These are phyloP conservation scores for Conops quadrifasciatus DNA, from an alignment of 2,888 invertebrate genomes.

Conservation along the genomic window DNA sequence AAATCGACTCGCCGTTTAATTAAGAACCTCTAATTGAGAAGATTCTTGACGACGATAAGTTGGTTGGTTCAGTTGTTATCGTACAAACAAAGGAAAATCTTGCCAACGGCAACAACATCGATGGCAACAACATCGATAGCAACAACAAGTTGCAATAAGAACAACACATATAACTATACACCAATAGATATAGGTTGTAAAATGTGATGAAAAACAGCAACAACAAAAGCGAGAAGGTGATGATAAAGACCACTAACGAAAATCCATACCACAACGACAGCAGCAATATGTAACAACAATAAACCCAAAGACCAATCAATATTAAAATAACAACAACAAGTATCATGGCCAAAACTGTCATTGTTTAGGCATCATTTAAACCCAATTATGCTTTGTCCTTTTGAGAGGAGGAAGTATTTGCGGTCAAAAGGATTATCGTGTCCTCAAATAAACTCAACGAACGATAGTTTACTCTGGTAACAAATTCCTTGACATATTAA, in stretches of 20 bases:
- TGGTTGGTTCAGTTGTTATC: neutral
- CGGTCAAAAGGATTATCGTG: constrained; percentile 30
- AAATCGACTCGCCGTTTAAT: constrained; percentile 30
- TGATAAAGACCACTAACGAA: too few relatives aligned
- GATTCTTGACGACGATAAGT: constrained; percentile 5
- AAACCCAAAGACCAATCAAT: too few relatives aligned
- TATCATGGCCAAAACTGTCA: neutral
- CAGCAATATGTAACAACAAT: too few relatives aligned
- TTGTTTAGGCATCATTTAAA: constrained; percentile 26
- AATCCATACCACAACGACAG: too few relatives aligned
- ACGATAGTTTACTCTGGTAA: neutral
- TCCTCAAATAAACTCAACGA: constrained; percentile 28
- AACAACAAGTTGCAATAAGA: neutral
- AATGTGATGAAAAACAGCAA: too few relatives aligned
- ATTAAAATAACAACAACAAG: too few relatives aligned
- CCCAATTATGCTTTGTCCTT: constrained; percentile 33
- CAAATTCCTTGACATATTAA: constrained; percentile 13
- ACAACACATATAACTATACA: neutral
- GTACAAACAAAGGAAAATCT: neutral
- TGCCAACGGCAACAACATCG: neutral
- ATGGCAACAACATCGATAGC: neutral
- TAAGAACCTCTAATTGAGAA: constrained; percentile 28
- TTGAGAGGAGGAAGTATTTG: constrained; percentile 4
- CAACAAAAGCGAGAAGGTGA: too few relatives aligned
- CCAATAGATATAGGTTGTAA: too few relatives aligned